A percentile compares a stretch with the other conserved stretches of the same genome.
phyloP scores from a whole-genome alignment of 2,888 invertebrate genomes.

The Pemphredon lugubris region DNA sequence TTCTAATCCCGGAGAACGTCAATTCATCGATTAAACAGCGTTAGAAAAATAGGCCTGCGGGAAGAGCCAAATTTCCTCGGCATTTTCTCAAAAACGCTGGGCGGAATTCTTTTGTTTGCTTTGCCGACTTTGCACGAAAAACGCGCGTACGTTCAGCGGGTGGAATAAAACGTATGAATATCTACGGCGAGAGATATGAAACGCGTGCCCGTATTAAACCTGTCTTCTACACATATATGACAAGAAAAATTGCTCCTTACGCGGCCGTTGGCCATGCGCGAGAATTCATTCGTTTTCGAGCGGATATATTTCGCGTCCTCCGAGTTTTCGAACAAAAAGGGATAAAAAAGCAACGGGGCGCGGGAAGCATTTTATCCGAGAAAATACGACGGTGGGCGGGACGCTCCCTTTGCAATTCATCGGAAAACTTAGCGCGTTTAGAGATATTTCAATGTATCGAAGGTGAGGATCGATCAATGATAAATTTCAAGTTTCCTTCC shows the following conservation, averaged over 20 bases:
- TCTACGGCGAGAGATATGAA: conserved; percentile 10
- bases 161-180: conserved; percentile 49
- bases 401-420: background rate
- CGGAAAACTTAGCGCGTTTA: background rate
- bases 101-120: no score
- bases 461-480: background rate
- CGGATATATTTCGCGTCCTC: background rate
- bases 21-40: no score
- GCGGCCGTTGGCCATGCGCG: conserved; percentile 21
- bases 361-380: background rate
- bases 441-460: background rate
- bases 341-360: background rate
- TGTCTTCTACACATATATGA: conserved; percentile 36
- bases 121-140: conserved; percentile 47
- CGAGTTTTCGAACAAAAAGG: background rate
- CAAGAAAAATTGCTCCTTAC: conserved; percentile 49
- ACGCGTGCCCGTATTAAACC: conserved; percentile 42
- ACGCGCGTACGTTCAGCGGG: conserved; percentile 28
- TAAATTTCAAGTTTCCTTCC: no score
- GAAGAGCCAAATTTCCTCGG: no score
- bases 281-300: conserved; percentile 30
- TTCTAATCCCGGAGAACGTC: no score
- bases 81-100: no score
- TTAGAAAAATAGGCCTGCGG: no score
- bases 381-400: background rate